Evolutionary conservation across 2,888 invertebrate species (phyloP), one percentile per base, ranked within the genome.

Genomic region (Chaetogeoica ovagalla): DNA sequence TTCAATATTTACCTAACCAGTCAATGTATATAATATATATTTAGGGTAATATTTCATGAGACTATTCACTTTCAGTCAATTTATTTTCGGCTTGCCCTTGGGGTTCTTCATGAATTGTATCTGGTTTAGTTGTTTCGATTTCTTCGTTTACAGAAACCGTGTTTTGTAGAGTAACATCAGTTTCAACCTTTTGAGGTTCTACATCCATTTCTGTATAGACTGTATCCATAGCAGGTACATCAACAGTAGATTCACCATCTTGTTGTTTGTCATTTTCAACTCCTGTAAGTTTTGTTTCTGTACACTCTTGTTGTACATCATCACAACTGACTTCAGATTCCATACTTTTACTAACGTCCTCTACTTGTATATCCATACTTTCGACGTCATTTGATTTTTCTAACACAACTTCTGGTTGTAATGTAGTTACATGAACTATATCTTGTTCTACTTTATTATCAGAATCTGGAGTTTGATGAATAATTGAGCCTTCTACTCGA

Each of bases 401-500:
- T 13, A 63, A 39, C 8, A 69, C 11, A 23, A 63, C 55, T 43
- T 55, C 70, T 43, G 63, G 13, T 57, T 79, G 79, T 57, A 39
- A 52, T 30, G 11, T 7, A 9, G 15, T 30, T 70, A 37, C 30
- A 62, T 1, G 7, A 15, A 7, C 59, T 70, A 37, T 0, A 37
- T 69, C 55, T 17, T 63, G 17, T 63, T 79, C 71, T 15, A 55
- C 23, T 63, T 79, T 71, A 57, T 37, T 79, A 63, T 79, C 79
- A 74, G 60, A 66, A 74, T 75, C 72, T n/a, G 81, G 68, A 66
- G 77, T 68, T 65, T 81, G 72, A 63, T 81, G 82, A 77, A 82
- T 83, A 48, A 83, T 81, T 69, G 82, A 82, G 48, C 81, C 83
- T 79, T 83, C 82, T 71, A 81, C 23, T 70, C 82, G 75, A 82